These are phyloP conservation scores for Drosophila nebulosa DNA, from an alignment of 1,140 invertebrate species.

Conservation along the genomic window DNA sequence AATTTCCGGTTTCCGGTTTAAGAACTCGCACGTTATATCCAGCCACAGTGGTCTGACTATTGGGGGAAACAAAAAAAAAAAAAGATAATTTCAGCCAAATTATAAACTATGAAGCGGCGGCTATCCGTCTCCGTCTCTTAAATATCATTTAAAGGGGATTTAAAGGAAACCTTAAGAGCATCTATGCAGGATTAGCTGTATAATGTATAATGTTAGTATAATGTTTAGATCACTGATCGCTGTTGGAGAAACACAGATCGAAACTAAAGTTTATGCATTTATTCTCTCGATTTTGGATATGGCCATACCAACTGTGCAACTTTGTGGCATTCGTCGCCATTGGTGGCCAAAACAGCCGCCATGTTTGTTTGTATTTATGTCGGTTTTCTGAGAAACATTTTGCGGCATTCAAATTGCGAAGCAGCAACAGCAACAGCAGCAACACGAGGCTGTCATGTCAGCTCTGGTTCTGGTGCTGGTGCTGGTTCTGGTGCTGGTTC, in stretches of 20 bases:
- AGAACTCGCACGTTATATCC: conserved; percentile 15
- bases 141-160: too few relatives aligned
- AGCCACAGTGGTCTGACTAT: neutral
- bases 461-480: neutral
- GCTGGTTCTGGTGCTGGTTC: neutral
- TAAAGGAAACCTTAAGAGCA: too few relatives aligned
- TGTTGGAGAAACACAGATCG: too few relatives aligned
- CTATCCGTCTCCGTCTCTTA: too few relatives aligned
- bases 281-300: neutral
- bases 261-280: too few relatives aligned
- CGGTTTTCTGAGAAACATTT: conserved; percentile 69
- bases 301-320: neutral
- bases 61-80: neutral
- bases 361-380: conserved; percentile 77
- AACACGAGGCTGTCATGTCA: conserved; percentile 63
- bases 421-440: neutral
- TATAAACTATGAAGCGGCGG: too few relatives aligned
- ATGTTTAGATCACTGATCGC: too few relatives aligned
- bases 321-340: conserved; percentile 13
- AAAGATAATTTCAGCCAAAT: neutral
- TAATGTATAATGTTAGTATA: too few relatives aligned
- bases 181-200: too few relatives aligned
- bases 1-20: conserved; percentile 76
- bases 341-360: conserved; percentile 55
- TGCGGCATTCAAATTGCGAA: conserved; percentile 67